Evolutionary conservation across 2,888 invertebrate genomes (phyloP).

Genomic region (Lysandra bellargus): DNA sequence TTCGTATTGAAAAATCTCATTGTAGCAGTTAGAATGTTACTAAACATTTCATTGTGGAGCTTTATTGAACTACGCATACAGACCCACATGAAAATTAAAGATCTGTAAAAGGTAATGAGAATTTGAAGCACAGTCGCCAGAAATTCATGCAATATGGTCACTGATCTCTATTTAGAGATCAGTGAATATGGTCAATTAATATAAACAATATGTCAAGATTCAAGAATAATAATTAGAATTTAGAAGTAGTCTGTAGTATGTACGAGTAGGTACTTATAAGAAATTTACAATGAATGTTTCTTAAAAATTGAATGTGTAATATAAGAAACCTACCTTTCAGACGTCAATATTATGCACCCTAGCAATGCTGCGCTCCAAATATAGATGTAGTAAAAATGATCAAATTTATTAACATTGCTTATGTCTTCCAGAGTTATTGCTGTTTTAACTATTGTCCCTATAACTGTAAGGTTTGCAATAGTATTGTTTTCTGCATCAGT

Average conservation of each 20-base stretch:
- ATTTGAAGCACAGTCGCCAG: background rate
- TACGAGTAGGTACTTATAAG: background rate
- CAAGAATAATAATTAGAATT: too few species aligned
- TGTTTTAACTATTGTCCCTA: constrained; percentile 3
- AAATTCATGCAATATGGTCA: background rate
- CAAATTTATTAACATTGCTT: background rate
- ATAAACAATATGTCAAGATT: background rate
- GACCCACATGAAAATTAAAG: constrained; percentile 85
- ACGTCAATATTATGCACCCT: constrained; percentile 25
- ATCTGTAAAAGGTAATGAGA: constrained; percentile 59
- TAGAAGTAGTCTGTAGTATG: background rate
- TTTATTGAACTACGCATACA: constrained; percentile 87
- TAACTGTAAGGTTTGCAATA: background rate
- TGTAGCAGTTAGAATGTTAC: constrained; percentile 82
- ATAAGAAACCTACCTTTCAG: background rate
- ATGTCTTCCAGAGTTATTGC: constrained; percentile 22
- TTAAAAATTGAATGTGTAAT: background rate
- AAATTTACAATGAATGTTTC: background rate
- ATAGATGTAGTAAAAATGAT: constrained; percentile 30
- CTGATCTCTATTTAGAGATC: too few species aligned
- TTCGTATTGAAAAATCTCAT: constrained; percentile 92
- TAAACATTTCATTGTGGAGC: constrained; percentile 89
- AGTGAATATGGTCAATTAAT: background rate
- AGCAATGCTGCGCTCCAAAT: constrained; percentile 27
- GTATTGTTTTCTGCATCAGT: background rate